Conservation (phyloP, 2,888 invertebrate genomes). For the Nemotelus nigrinus region DNA sequence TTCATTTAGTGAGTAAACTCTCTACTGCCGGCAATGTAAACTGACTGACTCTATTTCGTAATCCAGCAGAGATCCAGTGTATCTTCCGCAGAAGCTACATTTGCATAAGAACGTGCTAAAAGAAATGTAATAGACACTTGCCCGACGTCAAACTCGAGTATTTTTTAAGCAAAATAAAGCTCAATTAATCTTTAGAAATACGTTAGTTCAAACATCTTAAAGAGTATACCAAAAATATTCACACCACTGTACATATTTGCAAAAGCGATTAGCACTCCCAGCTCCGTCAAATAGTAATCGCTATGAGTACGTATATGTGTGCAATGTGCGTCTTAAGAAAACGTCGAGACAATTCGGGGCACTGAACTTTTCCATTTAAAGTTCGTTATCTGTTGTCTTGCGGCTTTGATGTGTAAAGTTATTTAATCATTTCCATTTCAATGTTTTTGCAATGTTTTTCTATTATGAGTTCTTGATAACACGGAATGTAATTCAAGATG, state of each 20-base stretch:
- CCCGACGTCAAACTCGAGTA: too few species aligned
- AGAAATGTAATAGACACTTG: too few species aligned
- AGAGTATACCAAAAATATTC: too few species aligned
- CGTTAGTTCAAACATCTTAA: too few species aligned
- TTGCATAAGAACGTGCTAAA: too few species aligned
- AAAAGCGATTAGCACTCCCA: slow-evolving; percentile 7
- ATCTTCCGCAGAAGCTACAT: too few species aligned
- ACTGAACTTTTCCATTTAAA: slow-evolving; percentile 32
- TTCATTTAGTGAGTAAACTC: too few species aligned
- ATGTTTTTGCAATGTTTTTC: not conserved
- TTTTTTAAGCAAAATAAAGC: too few species aligned
- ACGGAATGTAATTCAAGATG: not conserved
- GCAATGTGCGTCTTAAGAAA: slow-evolving; percentile 32
- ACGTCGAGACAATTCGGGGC: slow-evolving; percentile 39
- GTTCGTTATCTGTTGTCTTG: slow-evolving; percentile 33
- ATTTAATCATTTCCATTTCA: slow-evolving; percentile 37
- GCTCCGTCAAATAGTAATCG: not conserved
- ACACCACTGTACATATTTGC: not conserved
- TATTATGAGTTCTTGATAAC: slow-evolving; percentile 2
- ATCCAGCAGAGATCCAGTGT: too few species aligned
- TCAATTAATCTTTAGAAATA: too few species aligned
- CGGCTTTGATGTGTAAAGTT: slow-evolving; percentile 38
- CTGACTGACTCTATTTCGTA: too few species aligned
- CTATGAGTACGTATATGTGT: not conserved
- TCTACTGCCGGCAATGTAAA: too few species aligned